Evolutionary conservation across 2,888 invertebrate species (phyloP), one percentile per base, ranked within the genome.

Genomic region (Adela reaumurella): DNA sequence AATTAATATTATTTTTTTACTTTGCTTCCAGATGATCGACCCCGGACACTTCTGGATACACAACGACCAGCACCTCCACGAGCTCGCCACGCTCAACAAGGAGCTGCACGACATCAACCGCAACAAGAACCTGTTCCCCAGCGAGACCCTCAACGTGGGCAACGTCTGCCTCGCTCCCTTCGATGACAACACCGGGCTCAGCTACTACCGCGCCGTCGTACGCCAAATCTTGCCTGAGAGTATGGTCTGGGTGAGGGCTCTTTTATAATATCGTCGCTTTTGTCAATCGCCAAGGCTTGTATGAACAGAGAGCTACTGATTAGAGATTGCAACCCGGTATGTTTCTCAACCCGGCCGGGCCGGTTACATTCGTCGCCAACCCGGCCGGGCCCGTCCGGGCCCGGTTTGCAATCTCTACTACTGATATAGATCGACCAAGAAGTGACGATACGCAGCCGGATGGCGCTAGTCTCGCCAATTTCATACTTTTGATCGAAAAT

Each of bases 31-130:
- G 86, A 59, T 82, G 2, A 67, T 82, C 16, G 82, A 83, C 61
- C 83, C 87, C 17, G 81, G 84, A 49, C 83, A 84, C 58, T 90
- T 91, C 66, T 91, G 86, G 85, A 86, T 81, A 10, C 85, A 83
- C 50, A 72, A 83, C 55, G 67, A 68, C 20, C 85, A 83, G 50
- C 73, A 83, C 54, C 67, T 68, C 20, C 81, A 84, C 51, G 68
- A 74, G 0, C 71, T 77, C 1, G 74, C 74, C 0, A 52, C 54
- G 29, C 62, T 64, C 11, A 58, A 59, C 14, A 2, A 2, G 2
- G 58, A 44, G 1, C 46, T 63, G 18, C 67, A 67, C 69, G 62
- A 54, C 20, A 58, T 60, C 1, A 55, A 62, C 14, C 54, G 5
- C 5, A 4, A 35, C 35, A 14, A 4, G 24, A 24, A 8, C 24